Conservation (phyloP, 1,140 invertebrate genomes). For the Gerris buenoi region DNA sequence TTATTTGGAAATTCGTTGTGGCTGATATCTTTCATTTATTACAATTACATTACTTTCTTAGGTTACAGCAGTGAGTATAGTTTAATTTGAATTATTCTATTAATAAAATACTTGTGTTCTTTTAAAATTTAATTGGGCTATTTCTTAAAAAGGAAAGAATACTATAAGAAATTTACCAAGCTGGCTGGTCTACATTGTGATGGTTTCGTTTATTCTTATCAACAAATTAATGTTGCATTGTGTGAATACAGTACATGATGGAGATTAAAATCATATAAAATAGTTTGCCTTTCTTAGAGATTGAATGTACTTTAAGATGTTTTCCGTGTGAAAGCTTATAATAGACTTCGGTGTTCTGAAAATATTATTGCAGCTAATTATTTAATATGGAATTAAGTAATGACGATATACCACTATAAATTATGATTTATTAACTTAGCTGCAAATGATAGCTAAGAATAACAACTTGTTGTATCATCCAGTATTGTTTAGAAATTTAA, state of each 20-base stretch:
- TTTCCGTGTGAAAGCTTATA: no score
- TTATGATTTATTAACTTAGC: background rate
- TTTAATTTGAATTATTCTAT: background rate
- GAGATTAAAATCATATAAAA: background rate
- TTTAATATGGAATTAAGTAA: background rate
- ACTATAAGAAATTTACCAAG: background rate
- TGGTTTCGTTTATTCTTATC: background rate
- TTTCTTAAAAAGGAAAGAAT: background rate
- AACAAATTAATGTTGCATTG: background rate
- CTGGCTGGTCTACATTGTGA: background rate
- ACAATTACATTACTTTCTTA: constrained; percentile 93
- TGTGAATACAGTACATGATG: background rate
- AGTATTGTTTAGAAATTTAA: no score
- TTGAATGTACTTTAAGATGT: no score
- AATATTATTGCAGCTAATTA: background rate
- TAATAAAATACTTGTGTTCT: background rate
- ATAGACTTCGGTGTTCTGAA: no score
- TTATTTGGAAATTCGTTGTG: constrained; percentile 88
- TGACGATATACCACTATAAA: background rate
- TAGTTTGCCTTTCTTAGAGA: no score
- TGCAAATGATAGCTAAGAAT: background rate
- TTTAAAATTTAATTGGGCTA: background rate
- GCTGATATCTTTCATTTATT: constrained; percentile 81
- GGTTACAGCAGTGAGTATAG: constrained; percentile 80
- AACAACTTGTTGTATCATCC: background rate